Percentiles rank a stretch among this genome's conserved stretches.
phyloP scores from a whole-genome alignment of 2,888 invertebrate genomes.

The Oxycera nigricornis region DNA sequence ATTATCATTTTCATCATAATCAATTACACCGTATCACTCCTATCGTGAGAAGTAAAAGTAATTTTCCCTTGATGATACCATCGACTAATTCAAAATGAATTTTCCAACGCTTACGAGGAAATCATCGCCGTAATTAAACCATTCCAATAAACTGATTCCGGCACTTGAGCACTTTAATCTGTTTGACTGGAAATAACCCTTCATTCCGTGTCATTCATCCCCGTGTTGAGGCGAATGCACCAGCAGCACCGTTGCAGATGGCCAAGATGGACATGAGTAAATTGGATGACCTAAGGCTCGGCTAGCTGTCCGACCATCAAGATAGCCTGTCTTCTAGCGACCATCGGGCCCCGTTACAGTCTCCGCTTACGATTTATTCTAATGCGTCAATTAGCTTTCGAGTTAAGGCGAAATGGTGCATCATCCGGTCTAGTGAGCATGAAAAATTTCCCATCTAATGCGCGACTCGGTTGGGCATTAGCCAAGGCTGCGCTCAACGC shows the following conservation, averaged over 20 bases:
- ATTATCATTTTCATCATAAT: too few relatives aligned
- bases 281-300: slow-evolving; percentile 1
- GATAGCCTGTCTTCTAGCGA: too few relatives aligned
- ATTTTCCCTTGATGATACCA: not conserved
- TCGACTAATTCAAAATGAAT: not conserved
- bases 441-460: slow-evolving; percentile 21
- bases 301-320: not conserved
- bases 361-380: not conserved
- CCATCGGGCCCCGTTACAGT: not conserved
- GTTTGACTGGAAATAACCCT: slow-evolving; percentile 7
- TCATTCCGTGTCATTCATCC: not conserved
- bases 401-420: not conserved
- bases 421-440: slow-evolving; percentile 32
- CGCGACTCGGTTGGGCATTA: not conserved
- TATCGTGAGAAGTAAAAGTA: not conserved
- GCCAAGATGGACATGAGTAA: not conserved
- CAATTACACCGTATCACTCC: too few relatives aligned
- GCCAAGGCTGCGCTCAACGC: not conserved
- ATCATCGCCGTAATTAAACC: not conserved
- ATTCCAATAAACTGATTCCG: not conserved
- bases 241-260: not conserved
- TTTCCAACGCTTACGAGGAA: not conserved
- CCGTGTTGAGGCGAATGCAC: not conserved
- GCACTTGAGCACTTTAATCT: not conserved
- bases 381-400: slow-evolving; percentile 30